Percentiles rank a stretch among this genome's conserved stretches.
These are phyloP conservation scores for Thymallus thymallus DNA, from an alignment of 2,113 vertebrate genomes.

Conservation along the genomic window DNA sequence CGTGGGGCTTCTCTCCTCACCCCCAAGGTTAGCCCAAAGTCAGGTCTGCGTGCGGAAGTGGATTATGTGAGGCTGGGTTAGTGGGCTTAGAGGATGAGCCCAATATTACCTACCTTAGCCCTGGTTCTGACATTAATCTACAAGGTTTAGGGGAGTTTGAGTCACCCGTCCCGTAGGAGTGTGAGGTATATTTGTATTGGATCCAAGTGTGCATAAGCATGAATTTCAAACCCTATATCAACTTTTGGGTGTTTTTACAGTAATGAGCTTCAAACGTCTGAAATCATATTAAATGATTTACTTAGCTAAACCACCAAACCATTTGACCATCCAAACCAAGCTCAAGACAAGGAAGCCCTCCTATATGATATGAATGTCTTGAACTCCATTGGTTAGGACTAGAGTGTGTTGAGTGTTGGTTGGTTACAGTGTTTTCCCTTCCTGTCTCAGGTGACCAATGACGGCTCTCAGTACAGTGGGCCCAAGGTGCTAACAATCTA, in stretches of 20 bases:
- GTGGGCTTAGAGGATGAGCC: constrained; percentile 1
- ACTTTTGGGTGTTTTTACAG: background rate
- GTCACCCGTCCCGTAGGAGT: background rate
- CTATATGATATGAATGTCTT: background rate
- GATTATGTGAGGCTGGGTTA: constrained; percentile 1
- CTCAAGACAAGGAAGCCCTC: background rate
- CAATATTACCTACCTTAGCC: background rate
- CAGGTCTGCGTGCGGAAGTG: constrained; percentile 8
- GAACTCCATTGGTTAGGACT: background rate
- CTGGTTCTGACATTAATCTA: constrained; percentile 11
- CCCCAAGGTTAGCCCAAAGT: constrained; percentile 31
- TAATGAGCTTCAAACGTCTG: too few species aligned
- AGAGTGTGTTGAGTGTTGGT: background rate
- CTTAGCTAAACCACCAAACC: background rate
- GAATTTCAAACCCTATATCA: too few species aligned
- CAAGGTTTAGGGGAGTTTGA: constrained; percentile 8
- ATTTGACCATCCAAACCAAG: background rate
- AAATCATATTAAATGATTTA: background rate
- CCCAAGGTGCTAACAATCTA: constrained; percentile 76
- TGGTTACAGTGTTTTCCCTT: background rate
- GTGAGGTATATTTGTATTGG: background rate
- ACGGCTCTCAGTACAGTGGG: constrained; percentile 75
- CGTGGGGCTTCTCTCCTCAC: background rate
- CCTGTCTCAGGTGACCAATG: constrained; percentile 73
- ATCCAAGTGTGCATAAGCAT: background rate